Percentiles rank a stretch among this genome's conserved stretches.
phyloP scores from a whole-genome alignment of 2,888 invertebrate species.

The Drosophila recens region DNA sequence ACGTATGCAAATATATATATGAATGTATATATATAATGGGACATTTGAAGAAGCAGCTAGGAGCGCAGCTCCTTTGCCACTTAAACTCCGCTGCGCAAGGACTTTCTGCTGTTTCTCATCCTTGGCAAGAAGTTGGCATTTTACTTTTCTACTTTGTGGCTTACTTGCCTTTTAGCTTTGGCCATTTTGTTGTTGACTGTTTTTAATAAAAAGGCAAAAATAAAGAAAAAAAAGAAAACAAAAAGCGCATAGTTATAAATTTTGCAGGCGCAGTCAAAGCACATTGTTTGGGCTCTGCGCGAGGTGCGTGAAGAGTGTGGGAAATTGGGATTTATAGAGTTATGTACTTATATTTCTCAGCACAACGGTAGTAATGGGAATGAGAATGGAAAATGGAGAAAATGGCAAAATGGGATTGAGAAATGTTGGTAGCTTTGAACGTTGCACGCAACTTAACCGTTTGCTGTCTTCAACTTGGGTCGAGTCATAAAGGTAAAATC shows the following conservation, averaged over 20 bases:
- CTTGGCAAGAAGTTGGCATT: constrained; percentile 69
- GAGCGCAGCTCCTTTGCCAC: constrained; percentile 62
- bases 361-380: constrained; percentile 16
- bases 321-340: constrained; percentile 58
- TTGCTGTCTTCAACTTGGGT: constrained; percentile 46
- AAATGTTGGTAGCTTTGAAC: constrained; percentile 27
- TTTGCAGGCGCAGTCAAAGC: constrained; percentile 69
- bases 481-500: constrained; percentile 65
- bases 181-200: constrained; percentile 73
- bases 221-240: constrained; percentile 43
- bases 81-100: constrained; percentile 68
- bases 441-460: constrained; percentile 68
- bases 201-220: constrained; percentile 69
- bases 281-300: constrained; percentile 61
- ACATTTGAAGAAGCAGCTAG: constrained; percentile 43
- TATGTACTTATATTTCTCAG: constrained; percentile 40
- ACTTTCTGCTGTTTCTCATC: constrained; percentile 48
- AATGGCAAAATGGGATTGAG: constrained; percentile 13
- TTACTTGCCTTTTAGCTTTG: constrained; percentile 78
- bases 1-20: constrained; percentile 70
- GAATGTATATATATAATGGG: constrained; percentile 5
- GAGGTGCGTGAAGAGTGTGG: constrained; percentile 38
- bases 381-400: constrained; percentile 8
- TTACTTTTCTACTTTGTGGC: constrained; percentile 79
- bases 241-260: constrained; percentile 77